A percentile compares a stretch with the other conserved stretches of the same genome.
phyloP scores from a whole-genome alignment of 2,888 invertebrate genomes.

The Cotesia congregata region DNA sequence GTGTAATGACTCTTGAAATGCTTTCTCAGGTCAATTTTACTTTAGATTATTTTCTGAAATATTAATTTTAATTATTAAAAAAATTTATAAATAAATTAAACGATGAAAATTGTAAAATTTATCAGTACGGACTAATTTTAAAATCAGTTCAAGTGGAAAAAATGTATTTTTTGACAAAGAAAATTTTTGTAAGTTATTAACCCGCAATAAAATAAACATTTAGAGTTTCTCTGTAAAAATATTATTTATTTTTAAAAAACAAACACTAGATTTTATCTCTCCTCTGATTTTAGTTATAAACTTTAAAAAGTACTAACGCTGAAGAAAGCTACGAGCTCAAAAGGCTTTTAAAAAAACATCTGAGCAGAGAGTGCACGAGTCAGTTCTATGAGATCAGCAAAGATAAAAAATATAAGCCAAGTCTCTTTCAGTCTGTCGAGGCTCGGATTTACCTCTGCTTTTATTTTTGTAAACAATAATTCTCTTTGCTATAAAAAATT shows the following conservation, averaged over 20 bases:
- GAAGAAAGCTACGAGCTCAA: background rate
- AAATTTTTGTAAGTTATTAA: background rate
- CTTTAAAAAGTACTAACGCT: background rate
- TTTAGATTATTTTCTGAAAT: no score
- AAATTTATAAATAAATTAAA: no score
- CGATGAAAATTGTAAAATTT: no score
- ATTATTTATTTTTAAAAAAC: background rate
- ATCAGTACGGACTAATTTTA: no score
- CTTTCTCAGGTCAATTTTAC: background rate
- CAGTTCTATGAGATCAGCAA: background rate
- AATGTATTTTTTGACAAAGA: no score
- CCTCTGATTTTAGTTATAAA: background rate
- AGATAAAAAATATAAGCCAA: background rate
- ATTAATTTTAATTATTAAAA: no score
- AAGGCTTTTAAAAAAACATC: background rate
- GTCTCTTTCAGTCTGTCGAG: background rate
- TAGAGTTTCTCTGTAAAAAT: background rate
- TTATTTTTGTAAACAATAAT: slow-evolving; percentile 1
- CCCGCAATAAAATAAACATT: background rate
- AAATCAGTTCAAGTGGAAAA: no score
- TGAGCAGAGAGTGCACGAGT: background rate
- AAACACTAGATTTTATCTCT: background rate
- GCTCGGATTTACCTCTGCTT: background rate
- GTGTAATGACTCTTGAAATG: background rate
- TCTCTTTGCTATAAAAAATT: background rate